Evolutionary conservation across 2,888 invertebrate species (phyloP).

Genomic region (Elmis aenea): DNA sequence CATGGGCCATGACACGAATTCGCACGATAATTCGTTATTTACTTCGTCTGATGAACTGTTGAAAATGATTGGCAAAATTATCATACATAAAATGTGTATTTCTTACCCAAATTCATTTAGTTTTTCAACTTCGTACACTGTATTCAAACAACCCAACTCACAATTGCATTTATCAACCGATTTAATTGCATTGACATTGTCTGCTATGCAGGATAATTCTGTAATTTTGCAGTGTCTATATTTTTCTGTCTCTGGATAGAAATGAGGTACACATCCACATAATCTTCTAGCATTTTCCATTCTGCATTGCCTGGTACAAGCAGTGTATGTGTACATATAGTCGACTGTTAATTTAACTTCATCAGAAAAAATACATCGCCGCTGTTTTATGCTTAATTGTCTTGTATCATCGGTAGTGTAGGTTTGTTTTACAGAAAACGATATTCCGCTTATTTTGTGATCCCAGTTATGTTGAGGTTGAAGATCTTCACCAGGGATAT

Average conservation of each 20-base stretch:
- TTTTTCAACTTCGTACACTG: conserved; percentile 71
- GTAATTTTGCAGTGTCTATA: conserved; percentile 56
- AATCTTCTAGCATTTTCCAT: conserved; percentile 59
- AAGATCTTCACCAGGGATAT: conserved; percentile 64
- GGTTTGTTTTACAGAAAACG: conserved; percentile 69
- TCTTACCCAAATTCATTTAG: conserved; percentile 58
- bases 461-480: conserved; percentile 69
- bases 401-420: conserved; percentile 71
- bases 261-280: conserved; percentile 69
- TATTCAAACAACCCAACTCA: conserved; percentile 69
- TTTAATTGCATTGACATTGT: conserved; percentile 51
- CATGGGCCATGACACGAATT: conserved; percentile 76
- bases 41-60: conserved; percentile 15
- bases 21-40: conserved; percentile 47
- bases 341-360: conserved; percentile 57
- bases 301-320: conserved; percentile 70
- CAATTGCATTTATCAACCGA: conserved; percentile 62
- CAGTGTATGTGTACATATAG: conserved; percentile 62
- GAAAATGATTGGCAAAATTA: background rate
- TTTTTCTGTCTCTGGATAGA: conserved; percentile 57
- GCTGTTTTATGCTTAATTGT: conserved; percentile 61
- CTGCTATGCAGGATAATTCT: conserved; percentile 57
- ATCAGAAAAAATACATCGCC: conserved; percentile 67
- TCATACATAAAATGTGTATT: too few relatives aligned
- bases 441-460: conserved; percentile 54